These are phyloP conservation scores for Rhamnusium bicolor DNA, from an alignment of 2,888 invertebrate species.

Conservation along the genomic window DNA sequence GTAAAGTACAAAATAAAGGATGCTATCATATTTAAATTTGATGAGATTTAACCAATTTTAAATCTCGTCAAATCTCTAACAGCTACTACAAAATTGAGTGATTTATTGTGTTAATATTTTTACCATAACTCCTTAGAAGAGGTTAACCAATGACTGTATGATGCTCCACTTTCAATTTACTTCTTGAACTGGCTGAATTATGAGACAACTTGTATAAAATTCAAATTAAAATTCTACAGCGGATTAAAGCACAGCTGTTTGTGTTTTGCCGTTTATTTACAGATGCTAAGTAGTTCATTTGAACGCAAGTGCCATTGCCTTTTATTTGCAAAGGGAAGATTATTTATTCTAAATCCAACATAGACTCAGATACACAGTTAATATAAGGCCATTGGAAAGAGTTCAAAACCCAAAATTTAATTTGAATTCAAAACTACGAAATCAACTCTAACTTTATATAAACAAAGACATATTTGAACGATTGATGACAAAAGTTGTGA, in stretches of 20 bases:
- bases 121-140: too few relatives aligned
- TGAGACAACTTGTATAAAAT: background rate
- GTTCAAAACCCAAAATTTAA: slow-evolving; percentile 41
- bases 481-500: slow-evolving; percentile 54
- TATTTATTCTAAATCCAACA: slow-evolving; percentile 1
- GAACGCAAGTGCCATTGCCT: background rate
- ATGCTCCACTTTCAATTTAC: background rate
- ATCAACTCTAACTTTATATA: slow-evolving; percentile 47
- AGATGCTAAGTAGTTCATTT: slow-evolving; percentile 10
- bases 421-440: slow-evolving; percentile 51
- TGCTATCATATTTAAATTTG: too few relatives aligned
- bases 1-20: too few relatives aligned
- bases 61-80: too few relatives aligned
- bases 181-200: background rate
- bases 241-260: background rate
- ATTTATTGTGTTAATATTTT: too few relatives aligned
- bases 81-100: too few relatives aligned
- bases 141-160: too few relatives aligned
- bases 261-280: slow-evolving; percentile 6
- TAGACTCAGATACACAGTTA: slow-evolving; percentile 25
- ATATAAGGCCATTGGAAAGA: slow-evolving; percentile 32
- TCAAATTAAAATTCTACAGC: background rate
- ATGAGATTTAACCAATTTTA: too few relatives aligned
- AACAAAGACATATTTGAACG: slow-evolving; percentile 53
- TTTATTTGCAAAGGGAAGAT: background rate